Conservation (phyloP, 2,113 vertebrate species). For the human (Homo sapiens) region GRCh38 chr4:38369001-38369500, state of each 20-base stretch:
- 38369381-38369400: neutral
- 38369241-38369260: neutral
- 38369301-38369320: neutral
- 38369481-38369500: neutral
- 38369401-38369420: neutral
- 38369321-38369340: neutral
- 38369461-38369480: neutral
- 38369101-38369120: neutral
- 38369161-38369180: neutral
- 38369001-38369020: neutral
- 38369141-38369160: neutral
- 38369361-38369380: neutral
- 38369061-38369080: neutral
- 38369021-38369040: neutral
- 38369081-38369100: fast-evolving
- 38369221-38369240: neutral
- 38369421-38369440: neutral
- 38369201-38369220: neutral
- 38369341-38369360: neutral
- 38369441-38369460: neutral
- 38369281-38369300: neutral
- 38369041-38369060: neutral
- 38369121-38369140: neutral
- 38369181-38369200: neutral
- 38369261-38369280: neutral